Evolutionary conservation across 2,797 vertebrate species (phyloP), one percentile per base, ranked within the genome.

Genomic region (Thripadectes ignobilis): DNA sequence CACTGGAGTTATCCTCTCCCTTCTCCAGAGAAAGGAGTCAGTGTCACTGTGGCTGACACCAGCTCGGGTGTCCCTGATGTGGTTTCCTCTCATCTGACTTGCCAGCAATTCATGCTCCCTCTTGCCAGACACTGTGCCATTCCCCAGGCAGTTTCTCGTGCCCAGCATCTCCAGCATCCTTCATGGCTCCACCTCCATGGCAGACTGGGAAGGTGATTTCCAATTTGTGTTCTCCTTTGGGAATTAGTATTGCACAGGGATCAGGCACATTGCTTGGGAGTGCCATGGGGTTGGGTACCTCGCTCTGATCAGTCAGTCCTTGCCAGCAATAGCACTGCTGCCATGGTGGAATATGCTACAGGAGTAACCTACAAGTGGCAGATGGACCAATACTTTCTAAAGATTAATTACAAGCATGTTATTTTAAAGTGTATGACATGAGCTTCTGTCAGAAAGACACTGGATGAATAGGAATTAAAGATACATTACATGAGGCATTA

Each of bases 221-320:
- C 45, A 43, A 1, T 72, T 65, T 36, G 79, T 38, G 3, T 67
- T 85, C 49, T 85, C 43, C 7, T 51, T 30, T 52, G 34, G 58
- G 49, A 89, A 7, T 52, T n/a, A 26, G 55, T 18, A 34, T 24
- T 36, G 26, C 45, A 17, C 1, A 2, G 16, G 14, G 26, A 1
- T 29, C 3, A 1, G 55, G 13, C 18, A 43, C 36, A 51, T 48
- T 30, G 39, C 45, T 71, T 41, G 43, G 24, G n/a, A 36, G 6
- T 43, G 24, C 30, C 0, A 0, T 27, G 36, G 15, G 14, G 48
- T 34, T 1, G 0, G 23, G 10, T 3, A 1, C 18, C 1, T 1
- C 18, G 49, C 21, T 27, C 78, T 2, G 2, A 27, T 93, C 57
- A 10, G 57, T 69, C 43, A 59, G 43, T n/a, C 51, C 55, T 83